phyloP scores from a whole-genome alignment of 2,113 vertebrate species.

The Cygnus buccinator region DNA sequence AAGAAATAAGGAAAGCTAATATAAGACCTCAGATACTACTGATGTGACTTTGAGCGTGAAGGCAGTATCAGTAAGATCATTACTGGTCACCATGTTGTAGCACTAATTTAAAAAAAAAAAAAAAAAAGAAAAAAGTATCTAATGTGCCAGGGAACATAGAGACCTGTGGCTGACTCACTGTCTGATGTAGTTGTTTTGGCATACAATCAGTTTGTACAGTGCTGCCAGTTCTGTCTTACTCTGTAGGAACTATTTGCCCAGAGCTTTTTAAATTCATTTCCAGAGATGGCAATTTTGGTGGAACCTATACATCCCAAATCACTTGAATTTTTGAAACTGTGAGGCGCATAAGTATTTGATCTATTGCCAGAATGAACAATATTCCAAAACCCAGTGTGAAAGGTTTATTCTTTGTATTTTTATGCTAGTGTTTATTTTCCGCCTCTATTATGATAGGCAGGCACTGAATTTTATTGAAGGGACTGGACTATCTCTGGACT shows the following conservation, averaged over 20 bases:
- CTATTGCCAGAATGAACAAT: background rate
- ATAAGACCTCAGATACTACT: background rate
- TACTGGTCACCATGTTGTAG: background rate
- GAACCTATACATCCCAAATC: background rate
- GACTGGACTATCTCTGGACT: background rate
- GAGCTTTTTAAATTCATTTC: background rate
- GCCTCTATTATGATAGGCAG: background rate
- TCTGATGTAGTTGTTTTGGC: constrained; percentile 1
- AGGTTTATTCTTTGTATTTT: background rate
- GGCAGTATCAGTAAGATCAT: background rate
- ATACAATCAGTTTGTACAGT: background rate
- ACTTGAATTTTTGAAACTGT: background rate
- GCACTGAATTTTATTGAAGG: background rate
- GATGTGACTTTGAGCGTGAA: background rate
- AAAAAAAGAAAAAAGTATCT: too few species aligned
- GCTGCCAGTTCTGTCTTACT: constrained; percentile 12
- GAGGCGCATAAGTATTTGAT: background rate
- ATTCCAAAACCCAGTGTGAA: background rate
- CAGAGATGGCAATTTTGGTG: constrained; percentile 3
- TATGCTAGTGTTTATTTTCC: background rate
- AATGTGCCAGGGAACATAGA: background rate
- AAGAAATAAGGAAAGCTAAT: background rate
- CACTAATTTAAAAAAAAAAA: background rate
- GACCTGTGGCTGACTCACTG: background rate
- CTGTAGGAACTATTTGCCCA: background rate